Percentiles rank a stretch among this genome's conserved stretches.
phyloP scores from a whole-genome alignment of 2,797 vertebrate genomes.

The Crocodylus rhombifer region DNA sequence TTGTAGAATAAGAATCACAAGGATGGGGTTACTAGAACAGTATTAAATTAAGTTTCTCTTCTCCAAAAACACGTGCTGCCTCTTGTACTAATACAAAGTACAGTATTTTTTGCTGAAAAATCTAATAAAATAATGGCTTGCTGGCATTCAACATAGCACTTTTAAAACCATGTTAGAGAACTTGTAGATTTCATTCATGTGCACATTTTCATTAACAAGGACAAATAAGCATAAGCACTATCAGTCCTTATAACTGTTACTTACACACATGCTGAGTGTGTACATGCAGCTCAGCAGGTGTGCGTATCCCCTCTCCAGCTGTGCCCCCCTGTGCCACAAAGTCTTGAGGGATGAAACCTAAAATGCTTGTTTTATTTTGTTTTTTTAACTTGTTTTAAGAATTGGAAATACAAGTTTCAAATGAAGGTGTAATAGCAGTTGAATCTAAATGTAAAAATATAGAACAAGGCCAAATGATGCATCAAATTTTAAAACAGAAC shows the following conservation, averaged over 20 bases:
- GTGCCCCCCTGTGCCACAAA: neutral
- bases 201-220: neutral
- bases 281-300: neutral
- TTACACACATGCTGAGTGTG: neutral
- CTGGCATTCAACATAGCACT: neutral
- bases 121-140: neutral
- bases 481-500: neutral
- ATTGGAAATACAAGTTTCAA: neutral
- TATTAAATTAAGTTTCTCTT: too few relatives aligned
- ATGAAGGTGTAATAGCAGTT: neutral
- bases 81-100: too few relatives aligned
- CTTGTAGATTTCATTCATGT: neutral
- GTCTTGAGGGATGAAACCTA: neutral
- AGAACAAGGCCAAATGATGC: neutral
- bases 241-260: neutral
- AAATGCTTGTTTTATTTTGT: neutral
- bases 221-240: neutral
- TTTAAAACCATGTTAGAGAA: neutral
- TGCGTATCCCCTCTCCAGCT: neutral
- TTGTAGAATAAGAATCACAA: neutral
- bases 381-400: neutral
- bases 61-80: neutral
- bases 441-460: neutral
- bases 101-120: neutral
- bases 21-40: neutral